Percentiles rank a stretch among this genome's conserved stretches.
phyloP scores from a whole-genome alignment of 2,797 vertebrate genomes.

The Myripristis murdjan region DNA sequence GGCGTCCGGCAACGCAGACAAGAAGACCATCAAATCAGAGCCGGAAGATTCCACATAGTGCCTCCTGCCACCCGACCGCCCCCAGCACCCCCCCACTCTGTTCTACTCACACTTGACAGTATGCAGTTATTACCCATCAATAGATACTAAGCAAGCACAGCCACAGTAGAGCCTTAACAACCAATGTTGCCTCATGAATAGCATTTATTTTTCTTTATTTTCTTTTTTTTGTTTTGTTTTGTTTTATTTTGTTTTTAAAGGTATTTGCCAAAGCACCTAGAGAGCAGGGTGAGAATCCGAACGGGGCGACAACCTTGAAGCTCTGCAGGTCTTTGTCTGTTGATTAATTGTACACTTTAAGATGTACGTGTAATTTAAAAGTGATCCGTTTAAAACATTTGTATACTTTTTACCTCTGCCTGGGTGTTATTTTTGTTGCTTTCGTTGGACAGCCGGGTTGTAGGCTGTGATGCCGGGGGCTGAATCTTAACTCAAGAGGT shows the following conservation, averaged over 20 bases:
- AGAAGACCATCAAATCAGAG: slow-evolving; percentile 97
- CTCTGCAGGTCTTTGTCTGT: slow-evolving; percentile 83
- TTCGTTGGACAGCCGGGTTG: slow-evolving; percentile 48
- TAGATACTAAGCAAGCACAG: slow-evolving; percentile 91
- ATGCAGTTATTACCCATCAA: slow-evolving; percentile 82
- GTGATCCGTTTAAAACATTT: slow-evolving; percentile 82
- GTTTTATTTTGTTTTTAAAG: slow-evolving; percentile 57
- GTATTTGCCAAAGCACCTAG: slow-evolving; percentile 86
- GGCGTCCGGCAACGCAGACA: slow-evolving; percentile 89
- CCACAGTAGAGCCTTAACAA: slow-evolving; percentile 98
- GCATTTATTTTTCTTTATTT: slow-evolving; percentile 81
- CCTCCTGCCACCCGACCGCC: slow-evolving; percentile 45
- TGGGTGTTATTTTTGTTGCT: slow-evolving; percentile 48
- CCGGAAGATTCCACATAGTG: slow-evolving; percentile 98
- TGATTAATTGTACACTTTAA: slow-evolving; percentile 82
- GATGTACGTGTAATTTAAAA: slow-evolving; percentile 88
- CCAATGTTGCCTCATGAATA: slow-evolving; percentile 97
- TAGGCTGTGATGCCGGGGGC: slow-evolving; percentile 48
- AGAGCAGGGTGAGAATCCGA: slow-evolving; percentile 56
- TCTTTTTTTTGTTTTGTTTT: too few species aligned
- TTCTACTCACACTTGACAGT: slow-evolving; percentile 77
- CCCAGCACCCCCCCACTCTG: slow-evolving; percentile 31
- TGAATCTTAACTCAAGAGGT: slow-evolving; percentile 60
- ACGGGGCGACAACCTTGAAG: slow-evolving; percentile 23
- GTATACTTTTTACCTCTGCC: slow-evolving; percentile 64